A percentile compares a stretch with the other conserved stretches of the same genome.
These are phyloP conservation scores for Habroteleia sp. DNA, from an alignment of 2,888 invertebrate species.

Conservation along the genomic window DNA sequence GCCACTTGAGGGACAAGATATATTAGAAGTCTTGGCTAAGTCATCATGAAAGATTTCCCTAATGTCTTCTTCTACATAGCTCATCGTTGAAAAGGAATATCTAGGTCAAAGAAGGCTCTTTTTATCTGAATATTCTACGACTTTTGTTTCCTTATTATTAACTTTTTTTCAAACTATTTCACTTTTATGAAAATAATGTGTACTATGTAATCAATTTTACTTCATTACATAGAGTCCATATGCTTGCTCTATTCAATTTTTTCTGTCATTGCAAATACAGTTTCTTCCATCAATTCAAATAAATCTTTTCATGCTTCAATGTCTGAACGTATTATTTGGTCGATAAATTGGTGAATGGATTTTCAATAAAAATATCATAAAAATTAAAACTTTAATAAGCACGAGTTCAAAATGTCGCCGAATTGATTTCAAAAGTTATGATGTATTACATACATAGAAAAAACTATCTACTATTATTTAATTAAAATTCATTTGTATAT, in stretches of 20 bases:
- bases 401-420: background rate
- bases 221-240: conserved; percentile 21
- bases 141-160: conserved; percentile 52
- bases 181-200: conserved; percentile 47
- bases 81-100: conserved; percentile 66
- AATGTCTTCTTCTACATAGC: conserved; percentile 67
- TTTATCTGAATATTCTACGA: conserved; percentile 41
- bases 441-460: no score
- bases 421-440: background rate
- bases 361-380: conserved; percentile 3
- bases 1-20: conserved; percentile 61
- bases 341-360: conserved; percentile 24
- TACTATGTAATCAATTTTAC: conserved; percentile 38
- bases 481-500: no score
- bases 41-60: conserved; percentile 72
- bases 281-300: conserved; percentile 19
- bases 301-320: conserved; percentile 13
- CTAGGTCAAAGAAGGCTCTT: conserved; percentile 57
- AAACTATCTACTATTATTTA: no score
- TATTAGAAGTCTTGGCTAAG: conserved; percentile 66
- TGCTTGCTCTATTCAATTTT: background rate
- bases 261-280: conserved; percentile 20
- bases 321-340: conserved; percentile 4
- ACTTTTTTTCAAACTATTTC: conserved; percentile 45
- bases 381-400: conserved; percentile 27